Conservation (phyloP, 2,888 invertebrate species). For the Hipparchia semele region DNA sequence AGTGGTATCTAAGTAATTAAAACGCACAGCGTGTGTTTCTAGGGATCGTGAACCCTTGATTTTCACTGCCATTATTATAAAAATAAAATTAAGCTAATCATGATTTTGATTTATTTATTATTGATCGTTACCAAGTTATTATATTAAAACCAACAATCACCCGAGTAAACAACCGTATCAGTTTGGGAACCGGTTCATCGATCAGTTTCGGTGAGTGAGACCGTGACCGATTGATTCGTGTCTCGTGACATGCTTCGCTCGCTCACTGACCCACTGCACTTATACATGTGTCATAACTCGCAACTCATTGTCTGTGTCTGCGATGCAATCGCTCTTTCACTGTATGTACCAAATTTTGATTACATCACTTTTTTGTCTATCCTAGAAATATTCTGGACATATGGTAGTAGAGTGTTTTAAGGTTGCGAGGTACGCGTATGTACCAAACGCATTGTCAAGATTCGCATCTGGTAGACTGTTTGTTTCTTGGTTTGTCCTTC, state of each 20-base stretch:
- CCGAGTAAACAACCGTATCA: conserved; percentile 1
- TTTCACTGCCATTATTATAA: too few species aligned
- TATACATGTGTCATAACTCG: conserved; percentile 31
- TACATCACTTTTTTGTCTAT: neutral
- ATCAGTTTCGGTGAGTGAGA: conserved; percentile 36
- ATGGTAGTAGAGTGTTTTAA: neutral
- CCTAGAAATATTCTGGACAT: neutral
- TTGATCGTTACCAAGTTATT: neutral
- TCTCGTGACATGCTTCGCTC: conserved; percentile 36
- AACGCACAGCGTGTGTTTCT: too few species aligned
- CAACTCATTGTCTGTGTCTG: conserved; percentile 5
- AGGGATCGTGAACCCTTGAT: too few species aligned
- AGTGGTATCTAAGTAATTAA: too few species aligned
- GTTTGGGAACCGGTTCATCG: neutral
- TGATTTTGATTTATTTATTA: too few species aligned
- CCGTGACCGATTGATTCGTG: conserved; percentile 47
- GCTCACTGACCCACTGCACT: conserved; percentile 43
- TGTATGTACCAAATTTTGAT: neutral
- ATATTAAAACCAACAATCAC: neutral
- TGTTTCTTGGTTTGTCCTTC: too few species aligned
- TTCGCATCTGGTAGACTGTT: too few species aligned
- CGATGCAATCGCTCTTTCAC: conserved; percentile 16
- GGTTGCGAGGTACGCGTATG: too few species aligned
- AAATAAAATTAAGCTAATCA: too few species aligned
- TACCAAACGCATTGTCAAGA: too few species aligned